Percentiles rank a stretch among this genome's conserved stretches.
These are phyloP conservation scores for Macrotus californicus DNA, from an alignment of 2,113 vertebrate species.

Conservation along the genomic window DNA sequence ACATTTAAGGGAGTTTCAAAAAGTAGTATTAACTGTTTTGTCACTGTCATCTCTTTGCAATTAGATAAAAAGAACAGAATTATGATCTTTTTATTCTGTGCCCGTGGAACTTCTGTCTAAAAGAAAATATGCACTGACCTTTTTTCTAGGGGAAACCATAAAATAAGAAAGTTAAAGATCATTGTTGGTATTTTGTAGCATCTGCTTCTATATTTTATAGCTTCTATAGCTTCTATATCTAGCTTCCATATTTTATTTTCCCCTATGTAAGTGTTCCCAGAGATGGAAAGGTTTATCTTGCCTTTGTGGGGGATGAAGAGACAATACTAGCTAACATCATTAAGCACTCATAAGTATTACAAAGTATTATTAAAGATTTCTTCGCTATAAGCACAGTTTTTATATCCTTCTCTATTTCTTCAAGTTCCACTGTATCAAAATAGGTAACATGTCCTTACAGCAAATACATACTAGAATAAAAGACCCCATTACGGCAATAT, in stretches of 20 bases:
- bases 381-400: neutral
- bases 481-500: neutral
- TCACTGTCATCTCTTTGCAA: neutral
- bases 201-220: too few relatives aligned
- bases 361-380: neutral
- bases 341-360: neutral
- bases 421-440: conserved; percentile 9
- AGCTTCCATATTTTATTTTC: neutral
- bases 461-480: neutral
- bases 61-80: neutral
- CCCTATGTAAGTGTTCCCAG: neutral
- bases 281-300: neutral
- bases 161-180: neutral
- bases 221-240: too few relatives aligned
- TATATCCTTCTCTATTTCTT: neutral
- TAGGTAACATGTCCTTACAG: neutral
- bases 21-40: neutral
- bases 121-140: neutral
- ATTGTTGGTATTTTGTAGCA: neutral
- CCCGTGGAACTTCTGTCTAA: neutral
- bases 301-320: neutral
- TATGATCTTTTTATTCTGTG: neutral
- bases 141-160: neutral
- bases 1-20: neutral
- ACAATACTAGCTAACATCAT: neutral